Base-by-base conservation (phyloP, 2,888 invertebrate genomes). In the Tetragonisca angustula region DNA sequence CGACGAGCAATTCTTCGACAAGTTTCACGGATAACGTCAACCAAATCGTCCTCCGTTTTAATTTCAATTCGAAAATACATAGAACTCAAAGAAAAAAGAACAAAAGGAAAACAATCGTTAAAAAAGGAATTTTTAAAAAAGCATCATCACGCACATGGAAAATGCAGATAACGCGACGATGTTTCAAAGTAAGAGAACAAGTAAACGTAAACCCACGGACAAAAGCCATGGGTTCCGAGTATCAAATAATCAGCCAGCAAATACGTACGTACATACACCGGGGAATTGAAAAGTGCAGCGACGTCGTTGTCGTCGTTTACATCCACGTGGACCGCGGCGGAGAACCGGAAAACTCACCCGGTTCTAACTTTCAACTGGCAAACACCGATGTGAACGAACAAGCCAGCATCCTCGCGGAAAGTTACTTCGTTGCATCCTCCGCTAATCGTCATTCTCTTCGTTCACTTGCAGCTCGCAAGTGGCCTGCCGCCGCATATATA, bases 401-500 rank as follows among this genome's bases (percentile, higher is more conserved):
- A 76, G 50, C n/a, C 61, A 61, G 19, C 36, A 19, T 67, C 49
- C 65, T 0, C 17, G 59, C 67, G 59, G 15, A 71, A 82, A 79
- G 59, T 79, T 79, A 72, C 72, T 79, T 82, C 52, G 65, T 68
- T 71, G 54, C 54, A n/a, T 75, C 17, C 43, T 43, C 62, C 27
- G 73, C 36, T 76, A 76, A 80, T 83, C 73, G 61, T 54, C 27
- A 71, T 69, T 36, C 79, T 21, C 21, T 27, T 9, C 36, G 59
- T 6, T 32, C 32, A 32, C 24, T 24, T 27, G 62, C 27, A 36
- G 67, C 56, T 75, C 49, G 68, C 56, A 76, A 82, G 75, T 77
- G 68, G 27, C 15, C 24, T 13, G n/a, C 24, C 50, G 61, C 49
- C 78, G 64, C 64, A 32, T 43, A 43, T 43, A 43, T 36, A 36